These are phyloP conservation scores for Aricia artaxerxes DNA, from an alignment of 2,888 invertebrate genomes.

Conservation along the genomic window DNA sequence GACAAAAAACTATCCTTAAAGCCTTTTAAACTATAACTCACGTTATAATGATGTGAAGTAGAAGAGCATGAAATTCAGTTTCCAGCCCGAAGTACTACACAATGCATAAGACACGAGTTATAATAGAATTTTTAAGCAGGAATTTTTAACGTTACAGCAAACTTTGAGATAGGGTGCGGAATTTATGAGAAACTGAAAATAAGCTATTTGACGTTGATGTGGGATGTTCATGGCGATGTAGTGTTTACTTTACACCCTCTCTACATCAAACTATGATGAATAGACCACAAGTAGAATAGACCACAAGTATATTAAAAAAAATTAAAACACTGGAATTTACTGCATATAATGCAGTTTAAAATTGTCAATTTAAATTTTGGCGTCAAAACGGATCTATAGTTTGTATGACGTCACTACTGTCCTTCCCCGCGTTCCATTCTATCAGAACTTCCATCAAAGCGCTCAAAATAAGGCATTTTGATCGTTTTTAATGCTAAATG, in stretches of 20 bases:
- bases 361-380: too few species aligned
- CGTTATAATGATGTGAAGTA: background rate
- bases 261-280: too few species aligned
- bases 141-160: conserved; percentile 20
- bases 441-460: too few species aligned
- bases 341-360: too few species aligned
- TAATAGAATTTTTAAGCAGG: conserved; percentile 45
- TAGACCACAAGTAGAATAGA: too few species aligned
- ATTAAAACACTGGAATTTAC: too few species aligned
- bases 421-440: too few species aligned
- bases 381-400: too few species aligned
- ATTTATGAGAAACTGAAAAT: conserved; percentile 20
- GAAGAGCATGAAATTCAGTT: conserved; percentile 8
- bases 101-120: conserved; percentile 41
- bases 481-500: too few species aligned
- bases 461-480: too few species aligned
- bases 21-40: background rate
- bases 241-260: background rate
- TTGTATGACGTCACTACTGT: too few species aligned
- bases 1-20: background rate
- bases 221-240: background rate
- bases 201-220: conserved; percentile 1
- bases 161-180: conserved; percentile 12
- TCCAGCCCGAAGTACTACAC: conserved; percentile 22
- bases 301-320: too few species aligned